Conservation (phyloP, 2,113 vertebrate species). For the Peromyscus maniculatus region DNA sequence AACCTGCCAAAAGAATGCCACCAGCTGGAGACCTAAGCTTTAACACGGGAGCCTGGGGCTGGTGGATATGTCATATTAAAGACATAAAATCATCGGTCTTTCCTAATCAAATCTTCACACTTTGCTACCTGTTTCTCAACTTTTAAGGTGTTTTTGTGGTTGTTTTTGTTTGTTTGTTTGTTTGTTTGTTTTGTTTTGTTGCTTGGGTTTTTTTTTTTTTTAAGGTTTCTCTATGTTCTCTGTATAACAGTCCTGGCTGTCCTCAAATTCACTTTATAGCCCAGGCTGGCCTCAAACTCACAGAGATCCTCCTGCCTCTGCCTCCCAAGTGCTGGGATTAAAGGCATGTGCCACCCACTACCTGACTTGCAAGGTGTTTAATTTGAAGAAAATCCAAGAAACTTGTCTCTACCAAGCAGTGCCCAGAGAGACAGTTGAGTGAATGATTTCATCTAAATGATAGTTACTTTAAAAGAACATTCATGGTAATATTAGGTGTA, state of each 20-base stretch:
- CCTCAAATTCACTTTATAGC: too few species aligned
- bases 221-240: too few species aligned
- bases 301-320: too few species aligned
- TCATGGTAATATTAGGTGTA: not conserved
- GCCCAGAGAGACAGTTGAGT: not conserved
- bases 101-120: not conserved
- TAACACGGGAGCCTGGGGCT: not conserved
- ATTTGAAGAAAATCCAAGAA: slow-evolving; percentile 29
- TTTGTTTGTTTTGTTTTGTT: too few species aligned
- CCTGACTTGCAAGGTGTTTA: not conserved
- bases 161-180: too few species aligned
- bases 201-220: too few species aligned
- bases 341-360: too few species aligned
- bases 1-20: not conserved
- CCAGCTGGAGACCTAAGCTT: not conserved
- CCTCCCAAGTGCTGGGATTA: too few species aligned
- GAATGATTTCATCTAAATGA: not conserved
- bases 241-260: too few species aligned
- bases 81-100: not conserved
- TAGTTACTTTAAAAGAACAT: slow-evolving; percentile 14
- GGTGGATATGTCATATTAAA: not conserved
- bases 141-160: not conserved
- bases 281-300: too few species aligned
- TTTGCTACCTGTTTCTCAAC: not conserved
- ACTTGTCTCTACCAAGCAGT: not conserved